Evolutionary conservation across 2,113 vertebrate species (phyloP), one percentile per base, ranked within the genome.

Genomic region (Ceratotherium simum): DNA sequence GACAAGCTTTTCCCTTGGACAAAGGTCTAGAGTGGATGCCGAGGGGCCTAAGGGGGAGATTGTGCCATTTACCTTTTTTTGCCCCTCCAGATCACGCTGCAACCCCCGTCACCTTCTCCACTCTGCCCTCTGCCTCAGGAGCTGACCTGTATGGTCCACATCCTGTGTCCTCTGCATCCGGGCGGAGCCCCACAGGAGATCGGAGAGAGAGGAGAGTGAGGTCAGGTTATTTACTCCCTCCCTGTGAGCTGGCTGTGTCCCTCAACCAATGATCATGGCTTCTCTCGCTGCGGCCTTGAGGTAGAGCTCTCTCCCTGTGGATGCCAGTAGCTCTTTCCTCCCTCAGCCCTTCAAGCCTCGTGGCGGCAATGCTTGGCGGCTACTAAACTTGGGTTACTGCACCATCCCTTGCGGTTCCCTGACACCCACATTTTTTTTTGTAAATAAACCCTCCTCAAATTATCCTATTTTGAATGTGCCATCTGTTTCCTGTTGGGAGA

Each of bases 401-500:
- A 4, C 58, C 64, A 18, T 58, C 92, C 31, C 33, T 27, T 95
- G 91, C 81, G 88, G 67, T 60, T 91, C 39, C 81, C 87, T 21
- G 27, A 91, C 51, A 75, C 65, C 72, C 72, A 87, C 9, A 12
- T 87, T 67, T 60, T 51, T 51, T 91, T 94, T 87, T 65, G 58
- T 75, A 96, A 87, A 95, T 81, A 87, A 91, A 76, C 31, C 82
- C 39, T 76, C 39, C 72, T 94, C 46, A 39, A 54, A 85, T 85
- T 54, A 85, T 72, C 95, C 73, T 87, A 54, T 82, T 82, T 95
- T 62, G 75, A 95, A 91, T n/a, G 51, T 85, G 72, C 72, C 86
- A 65, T 94, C 86, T 90, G 64, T 64, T 90, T 94, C 86, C 95
- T 85, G 42, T 56, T 80, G 95, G 70, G 86, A 93, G 42, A 85